Conservation (phyloP, 2,888 invertebrate genomes). For the Podotricha telesiphe region DNA sequence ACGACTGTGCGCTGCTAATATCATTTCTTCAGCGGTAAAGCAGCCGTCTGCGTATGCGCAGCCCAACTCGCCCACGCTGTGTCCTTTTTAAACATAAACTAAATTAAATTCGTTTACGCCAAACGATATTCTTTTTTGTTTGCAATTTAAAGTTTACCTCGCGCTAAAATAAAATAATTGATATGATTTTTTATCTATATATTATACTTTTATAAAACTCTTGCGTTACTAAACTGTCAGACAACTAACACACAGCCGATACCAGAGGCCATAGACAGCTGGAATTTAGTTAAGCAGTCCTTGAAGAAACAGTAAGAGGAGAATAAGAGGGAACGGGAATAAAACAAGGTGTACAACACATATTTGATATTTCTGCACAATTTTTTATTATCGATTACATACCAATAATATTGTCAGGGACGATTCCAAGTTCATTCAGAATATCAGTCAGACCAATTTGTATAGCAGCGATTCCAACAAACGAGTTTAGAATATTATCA, state of each 20-base stretch:
- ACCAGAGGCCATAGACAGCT: too few species aligned
- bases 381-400: slow-evolving; percentile 62
- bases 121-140: neutral
- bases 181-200: too few species aligned
- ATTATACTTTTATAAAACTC: too few species aligned
- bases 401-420: slow-evolving; percentile 90
- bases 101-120: neutral
- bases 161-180: too few species aligned
- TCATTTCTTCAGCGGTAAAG: slow-evolving; percentile 92
- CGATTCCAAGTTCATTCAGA: slow-evolving; percentile 80
- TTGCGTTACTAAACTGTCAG: too few species aligned
- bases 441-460: slow-evolving; percentile 83
- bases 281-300: too few species aligned
- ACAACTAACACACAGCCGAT: too few species aligned
- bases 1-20: slow-evolving; percentile 90
- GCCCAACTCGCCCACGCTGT: slow-evolving; percentile 96
- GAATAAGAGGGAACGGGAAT: too few species aligned
- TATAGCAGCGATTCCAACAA: slow-evolving; percentile 89
- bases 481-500: slow-evolving; percentile 86
- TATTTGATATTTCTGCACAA: neutral
- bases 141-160: neutral
- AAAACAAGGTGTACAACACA: too few species aligned
- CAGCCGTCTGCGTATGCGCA: slow-evolving; percentile 97
- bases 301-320: too few species aligned
- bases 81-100: slow-evolving; percentile 80